Base-by-base conservation (phyloP, 2,797 vertebrate genomes). In the Sebastes minor region DNA sequence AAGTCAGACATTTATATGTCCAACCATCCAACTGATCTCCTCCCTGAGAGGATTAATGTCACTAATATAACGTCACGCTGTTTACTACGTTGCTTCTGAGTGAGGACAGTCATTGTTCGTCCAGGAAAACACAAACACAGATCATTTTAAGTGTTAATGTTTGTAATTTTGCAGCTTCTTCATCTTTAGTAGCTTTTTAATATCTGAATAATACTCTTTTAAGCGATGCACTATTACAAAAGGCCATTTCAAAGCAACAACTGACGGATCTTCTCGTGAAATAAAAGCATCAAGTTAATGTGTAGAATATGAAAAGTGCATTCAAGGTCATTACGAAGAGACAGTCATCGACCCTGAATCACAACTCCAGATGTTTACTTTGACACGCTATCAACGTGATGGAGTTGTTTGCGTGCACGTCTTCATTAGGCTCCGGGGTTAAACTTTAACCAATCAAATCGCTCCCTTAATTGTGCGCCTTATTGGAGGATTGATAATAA, bases 401-500 rank as follows among this genome's bases (percentile, higher is more conserved):
- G 95, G 95, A 97, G 94, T 90, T 96, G 94, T 96, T 96, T 96
- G 94, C 92, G 93, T 87, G 93, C 91, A 89, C 90, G 93, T 97
- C 94, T 96, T 96, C 97, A 98, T 97, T 95, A 96, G 93, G 93
- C 96, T 96, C 93, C 76, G 93, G 96, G 95, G 95, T 95, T 93
- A 94, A 95, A 95, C 95, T 70, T 95, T 92, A 96, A 95, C 97
- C 96, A 96, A 96, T 97, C 95, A 96, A 95, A 96, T 94, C 91
- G 94, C 86, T 96, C 94, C 91, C 89, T 96, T 97, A 97, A 97
- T 97, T 96, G 94, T 18, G 95, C 92, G 94, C 94, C 95, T 97
- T 97, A 97, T 97, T 96, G 97, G 95, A 80, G 95, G 96, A 96
- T 96, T 96, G 96, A 97, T 97, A 97, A 94, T 97, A 97, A 97